Evolutionary conservation across 2,888 invertebrate species (phyloP).

Genomic region (Caradrina clavipalpis): DNA sequence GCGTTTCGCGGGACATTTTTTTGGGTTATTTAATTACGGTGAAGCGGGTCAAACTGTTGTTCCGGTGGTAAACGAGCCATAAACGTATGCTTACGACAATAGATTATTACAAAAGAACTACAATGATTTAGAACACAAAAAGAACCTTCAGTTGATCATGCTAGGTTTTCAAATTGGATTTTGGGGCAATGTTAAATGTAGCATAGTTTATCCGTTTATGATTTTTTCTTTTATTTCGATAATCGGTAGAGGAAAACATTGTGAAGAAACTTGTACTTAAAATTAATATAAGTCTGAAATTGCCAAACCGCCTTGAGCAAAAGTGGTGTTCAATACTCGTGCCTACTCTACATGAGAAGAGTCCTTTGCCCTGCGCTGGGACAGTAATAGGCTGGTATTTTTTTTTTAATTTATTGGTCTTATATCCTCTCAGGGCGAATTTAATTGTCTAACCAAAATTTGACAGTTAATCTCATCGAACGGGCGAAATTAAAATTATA

Average conservation of each 20-base stretch:
- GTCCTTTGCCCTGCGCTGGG: no score
- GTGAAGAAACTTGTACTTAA: no score
- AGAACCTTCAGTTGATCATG: not conserved
- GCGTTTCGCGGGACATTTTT: conserved; percentile 5
- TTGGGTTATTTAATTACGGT: conserved; percentile 38
- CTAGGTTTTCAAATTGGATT: conserved; percentile 10
- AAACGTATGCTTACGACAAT: conserved; percentile 5
- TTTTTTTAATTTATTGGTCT: no score
- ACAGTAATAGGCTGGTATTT: no score
- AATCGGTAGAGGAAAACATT: not conserved
- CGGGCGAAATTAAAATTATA: conserved; percentile 33
- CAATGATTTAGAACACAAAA: conserved; percentile 6
- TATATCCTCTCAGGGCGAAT: no score
- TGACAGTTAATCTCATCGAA: no score
- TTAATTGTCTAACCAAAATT: no score
- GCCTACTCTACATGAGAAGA: no score
- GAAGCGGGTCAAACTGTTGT: conserved; percentile 22
- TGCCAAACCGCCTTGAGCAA: no score
- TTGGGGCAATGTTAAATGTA: conserved; percentile 3
- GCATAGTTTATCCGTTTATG: not conserved
- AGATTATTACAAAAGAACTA: not conserved
- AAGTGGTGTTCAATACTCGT: no score
- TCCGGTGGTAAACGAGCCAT: conserved; percentile 30
- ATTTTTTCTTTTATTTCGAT: not conserved
- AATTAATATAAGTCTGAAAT: no score